These are phyloP conservation scores for Urophycis tenuis DNA, from an alignment of 2,797 vertebrate genomes.

Conservation along the genomic window DNA sequence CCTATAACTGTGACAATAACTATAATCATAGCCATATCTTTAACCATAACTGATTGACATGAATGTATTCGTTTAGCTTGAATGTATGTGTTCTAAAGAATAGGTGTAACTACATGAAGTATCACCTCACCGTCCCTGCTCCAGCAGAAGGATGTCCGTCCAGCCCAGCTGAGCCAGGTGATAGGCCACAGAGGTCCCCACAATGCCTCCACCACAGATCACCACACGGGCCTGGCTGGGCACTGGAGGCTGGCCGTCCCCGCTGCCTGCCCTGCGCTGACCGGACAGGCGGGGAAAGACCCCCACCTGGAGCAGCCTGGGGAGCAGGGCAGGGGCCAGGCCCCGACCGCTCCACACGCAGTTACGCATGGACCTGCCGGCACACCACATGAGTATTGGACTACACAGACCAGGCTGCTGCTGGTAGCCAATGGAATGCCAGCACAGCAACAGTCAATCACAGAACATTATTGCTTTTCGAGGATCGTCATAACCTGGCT, in stretches of 20 bases:
- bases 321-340: constrained; percentile 72
- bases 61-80: too few relatives aligned
- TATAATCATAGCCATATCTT: neutral
- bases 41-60: too few relatives aligned
- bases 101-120: too few relatives aligned
- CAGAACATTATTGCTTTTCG: too few relatives aligned
- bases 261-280: constrained; percentile 44
- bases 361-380: constrained; percentile 41
- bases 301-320: constrained; percentile 61
- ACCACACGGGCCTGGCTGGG: constrained; percentile 86
- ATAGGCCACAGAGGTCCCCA: constrained; percentile 92
- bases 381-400: neutral
- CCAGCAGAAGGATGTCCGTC: constrained; percentile 88
- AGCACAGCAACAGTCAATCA: neutral
- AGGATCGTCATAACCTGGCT: too few relatives aligned
- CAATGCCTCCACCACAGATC: constrained; percentile 90
- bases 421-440: neutral
- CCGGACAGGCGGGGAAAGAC: constrained; percentile 51
- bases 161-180: constrained; percentile 93
- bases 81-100: too few relatives aligned
- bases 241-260: constrained; percentile 65
- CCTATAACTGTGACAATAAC: too few relatives aligned
- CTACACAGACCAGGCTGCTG: neutral
- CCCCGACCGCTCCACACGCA: constrained; percentile 68
- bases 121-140: constrained; percentile 90